These are phyloP conservation scores for Malurus alboscapulatus DNA, from an alignment of 2,113 vertebrate genomes.

Conservation along the genomic window DNA sequence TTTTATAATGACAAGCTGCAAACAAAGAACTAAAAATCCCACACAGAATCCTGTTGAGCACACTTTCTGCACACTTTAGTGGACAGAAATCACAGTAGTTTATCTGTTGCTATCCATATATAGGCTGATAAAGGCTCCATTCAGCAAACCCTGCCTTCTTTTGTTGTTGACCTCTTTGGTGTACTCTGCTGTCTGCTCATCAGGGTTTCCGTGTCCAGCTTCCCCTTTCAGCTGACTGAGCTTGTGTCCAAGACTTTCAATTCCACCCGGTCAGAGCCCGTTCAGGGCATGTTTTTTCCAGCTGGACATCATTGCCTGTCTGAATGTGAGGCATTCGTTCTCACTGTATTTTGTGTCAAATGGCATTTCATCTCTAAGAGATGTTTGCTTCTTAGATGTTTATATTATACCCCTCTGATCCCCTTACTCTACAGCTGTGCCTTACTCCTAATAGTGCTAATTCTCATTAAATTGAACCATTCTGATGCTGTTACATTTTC, in stretches of 20 bases:
- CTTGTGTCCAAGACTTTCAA: neutral
- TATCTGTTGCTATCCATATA: neutral
- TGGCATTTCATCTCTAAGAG: neutral
- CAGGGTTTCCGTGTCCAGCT: neutral
- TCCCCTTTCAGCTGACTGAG: neutral
- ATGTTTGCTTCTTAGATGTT: neutral
- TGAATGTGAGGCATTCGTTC: neutral
- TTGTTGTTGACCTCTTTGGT: neutral
- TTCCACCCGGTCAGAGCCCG: neutral
- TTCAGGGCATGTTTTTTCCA: neutral
- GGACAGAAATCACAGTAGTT: neutral
- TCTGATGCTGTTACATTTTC: neutral
- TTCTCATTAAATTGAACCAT: neutral
- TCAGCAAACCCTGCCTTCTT: neutral
- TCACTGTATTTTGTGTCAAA: neutral
- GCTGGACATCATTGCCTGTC: neutral
- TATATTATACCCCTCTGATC: neutral
- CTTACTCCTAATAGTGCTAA: neutral
- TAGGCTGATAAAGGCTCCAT: neutral
- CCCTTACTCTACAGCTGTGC: neutral
- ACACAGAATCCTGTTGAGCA: neutral
- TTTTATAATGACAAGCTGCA: neutral
- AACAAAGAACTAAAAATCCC: accelerated
- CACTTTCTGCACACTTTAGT: neutral
- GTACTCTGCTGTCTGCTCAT: neutral